Evolutionary conservation across 1,140 invertebrate species (phyloP).

Genomic region (Drosophila repletoides): DNA sequence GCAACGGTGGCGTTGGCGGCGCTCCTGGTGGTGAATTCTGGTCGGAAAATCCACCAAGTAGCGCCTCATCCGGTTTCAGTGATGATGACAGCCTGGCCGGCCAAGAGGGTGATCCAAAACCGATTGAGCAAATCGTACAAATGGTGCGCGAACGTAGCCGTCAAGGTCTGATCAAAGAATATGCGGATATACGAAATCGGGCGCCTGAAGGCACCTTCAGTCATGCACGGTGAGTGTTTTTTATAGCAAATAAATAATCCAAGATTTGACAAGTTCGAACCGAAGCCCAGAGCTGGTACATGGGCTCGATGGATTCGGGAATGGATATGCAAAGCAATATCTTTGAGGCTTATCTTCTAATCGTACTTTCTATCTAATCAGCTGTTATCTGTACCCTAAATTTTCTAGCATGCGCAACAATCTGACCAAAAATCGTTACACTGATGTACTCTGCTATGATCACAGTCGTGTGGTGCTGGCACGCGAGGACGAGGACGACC

Average conservation of each 20-base stretch:
- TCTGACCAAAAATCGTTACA: conserved; percentile 96
- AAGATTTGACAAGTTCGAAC: too few relatives aligned
- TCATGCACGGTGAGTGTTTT: conserved; percentile 84
- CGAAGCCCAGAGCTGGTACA: too few relatives aligned
- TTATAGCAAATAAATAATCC: too few relatives aligned
- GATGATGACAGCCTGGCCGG: conserved; percentile 93
- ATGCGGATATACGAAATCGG: conserved; percentile 91
- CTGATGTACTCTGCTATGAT: conserved; percentile 97
- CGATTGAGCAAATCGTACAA: conserved; percentile 90
- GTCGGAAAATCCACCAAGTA: conserved; percentile 88
- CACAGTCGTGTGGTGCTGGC: conserved; percentile 94
- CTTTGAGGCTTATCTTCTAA: too few relatives aligned
- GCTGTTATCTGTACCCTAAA: neutral
- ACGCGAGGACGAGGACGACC: conserved; percentile 88
- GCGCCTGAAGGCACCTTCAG: conserved; percentile 93
- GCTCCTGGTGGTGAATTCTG: conserved; percentile 82
- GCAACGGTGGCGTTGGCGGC: conserved; percentile 51
- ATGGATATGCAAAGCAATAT: too few relatives aligned
- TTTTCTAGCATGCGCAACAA: conserved; percentile 89
- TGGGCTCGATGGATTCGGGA: too few relatives aligned
- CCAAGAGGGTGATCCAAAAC: conserved; percentile 85
- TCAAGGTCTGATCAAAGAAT: conserved; percentile 91
- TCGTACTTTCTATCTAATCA: neutral
- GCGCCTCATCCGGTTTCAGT: conserved; percentile 92
- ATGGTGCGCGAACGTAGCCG: conserved; percentile 89